These are phyloP conservation scores for Daphoenositta chrysoptera DNA, from an alignment of 2,113 vertebrate genomes.

Conservation along the genomic window DNA sequence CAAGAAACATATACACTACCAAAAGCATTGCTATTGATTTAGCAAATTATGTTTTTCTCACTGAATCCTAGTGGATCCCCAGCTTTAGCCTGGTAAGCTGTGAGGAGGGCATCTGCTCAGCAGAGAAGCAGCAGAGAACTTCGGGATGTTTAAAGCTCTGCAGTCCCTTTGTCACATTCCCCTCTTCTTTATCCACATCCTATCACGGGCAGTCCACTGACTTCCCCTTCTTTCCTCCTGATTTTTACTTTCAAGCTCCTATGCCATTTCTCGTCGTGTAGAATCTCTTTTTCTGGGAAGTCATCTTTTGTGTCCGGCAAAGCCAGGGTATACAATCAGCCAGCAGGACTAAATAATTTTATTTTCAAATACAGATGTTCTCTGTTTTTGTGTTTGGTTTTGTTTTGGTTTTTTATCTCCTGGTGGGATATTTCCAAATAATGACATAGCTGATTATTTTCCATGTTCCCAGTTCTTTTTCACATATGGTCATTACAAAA, in stretches of 20 bases:
- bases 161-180: background rate
- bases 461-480: background rate
- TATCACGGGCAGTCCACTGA: background rate
- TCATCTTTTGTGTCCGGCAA: background rate
- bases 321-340: background rate
- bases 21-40: background rate
- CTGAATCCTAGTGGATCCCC: background rate
- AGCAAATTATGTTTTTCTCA: background rate
- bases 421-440: background rate
- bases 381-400: background rate
- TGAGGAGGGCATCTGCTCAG: background rate
- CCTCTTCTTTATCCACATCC: background rate
- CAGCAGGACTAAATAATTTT: background rate
- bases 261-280: background rate
- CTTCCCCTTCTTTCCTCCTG: background rate
- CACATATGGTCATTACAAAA: background rate
- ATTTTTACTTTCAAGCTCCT: background rate
- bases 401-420: background rate
- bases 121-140: background rate
- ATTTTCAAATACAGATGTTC: background rate
- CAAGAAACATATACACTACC: background rate
- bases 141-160: background rate
- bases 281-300: background rate
- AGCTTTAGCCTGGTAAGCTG: background rate
- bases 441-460: background rate